Conservation (phyloP, 1,140 invertebrate genomes). For the Hylaeus anthracinus region DNA sequence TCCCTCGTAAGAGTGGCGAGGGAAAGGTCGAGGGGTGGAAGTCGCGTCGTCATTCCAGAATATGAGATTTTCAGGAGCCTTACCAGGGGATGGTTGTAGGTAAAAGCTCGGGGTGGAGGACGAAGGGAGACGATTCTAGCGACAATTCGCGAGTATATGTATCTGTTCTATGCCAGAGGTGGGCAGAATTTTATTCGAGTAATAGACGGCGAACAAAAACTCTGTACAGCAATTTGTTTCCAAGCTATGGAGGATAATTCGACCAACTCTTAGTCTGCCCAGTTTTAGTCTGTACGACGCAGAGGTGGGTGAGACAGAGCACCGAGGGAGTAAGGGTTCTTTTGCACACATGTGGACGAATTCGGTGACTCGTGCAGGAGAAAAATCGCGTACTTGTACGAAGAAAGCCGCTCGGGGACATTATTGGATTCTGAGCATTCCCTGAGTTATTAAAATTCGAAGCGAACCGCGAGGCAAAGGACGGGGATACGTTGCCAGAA, state of each 20-base stretch:
- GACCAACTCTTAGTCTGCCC: too few relatives aligned
- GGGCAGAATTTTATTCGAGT: too few relatives aligned
- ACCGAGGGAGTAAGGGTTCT: background rate
- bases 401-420: constrained; percentile 64
- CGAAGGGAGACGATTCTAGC: constrained; percentile 27
- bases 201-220: too few relatives aligned
- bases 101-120: background rate
- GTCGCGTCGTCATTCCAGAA: constrained; percentile 76
- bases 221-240: too few relatives aligned
- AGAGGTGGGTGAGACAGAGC: constrained; percentile 47
- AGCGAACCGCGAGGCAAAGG: constrained; percentile 74
- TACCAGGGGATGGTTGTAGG: background rate
- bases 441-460: constrained; percentile 81
- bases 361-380: constrained; percentile 20
- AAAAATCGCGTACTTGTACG: constrained; percentile 11
- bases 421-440: constrained; percentile 81
- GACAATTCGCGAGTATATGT: constrained; percentile 49
- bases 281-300: constrained; percentile 51
- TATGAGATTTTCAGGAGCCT: constrained; percentile 74
- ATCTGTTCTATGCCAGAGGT: too few relatives aligned
- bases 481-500: constrained; percentile 42
- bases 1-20: constrained; percentile 33
- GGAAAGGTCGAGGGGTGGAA: constrained; percentile 61
- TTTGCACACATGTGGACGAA: constrained; percentile 40
- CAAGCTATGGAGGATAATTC: too few relatives aligned